A percentile compares a stretch with the other conserved stretches of the same genome.
Conservation (phyloP, 2,113 vertebrate species). For the Nansenia antarctica region DNA sequence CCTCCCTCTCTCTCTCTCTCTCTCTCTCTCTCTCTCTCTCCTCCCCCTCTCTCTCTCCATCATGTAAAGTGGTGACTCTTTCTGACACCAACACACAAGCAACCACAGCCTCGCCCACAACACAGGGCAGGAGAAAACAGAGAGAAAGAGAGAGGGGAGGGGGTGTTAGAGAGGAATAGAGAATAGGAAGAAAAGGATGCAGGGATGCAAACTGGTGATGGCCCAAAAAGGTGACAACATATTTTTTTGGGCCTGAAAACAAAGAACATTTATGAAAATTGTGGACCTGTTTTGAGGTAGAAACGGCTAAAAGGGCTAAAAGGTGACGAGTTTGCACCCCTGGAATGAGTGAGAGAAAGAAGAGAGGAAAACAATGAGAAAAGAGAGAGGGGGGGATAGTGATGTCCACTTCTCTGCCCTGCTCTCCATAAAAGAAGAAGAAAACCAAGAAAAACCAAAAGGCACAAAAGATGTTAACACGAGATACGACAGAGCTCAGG, state of each 20-base stretch:
- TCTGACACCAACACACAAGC: no score
- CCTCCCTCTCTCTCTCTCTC: no score
- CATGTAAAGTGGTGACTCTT: no score
- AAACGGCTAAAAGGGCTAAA: background rate
- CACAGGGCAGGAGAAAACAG: slow-evolving; percentile 26
- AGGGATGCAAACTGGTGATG: no score
- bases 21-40: no score
- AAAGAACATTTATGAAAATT: no score
- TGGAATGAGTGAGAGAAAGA: background rate
- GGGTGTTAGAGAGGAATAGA: slow-evolving; percentile 29
- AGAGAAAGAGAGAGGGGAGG: slow-evolving; percentile 6
- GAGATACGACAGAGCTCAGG: slow-evolving; percentile 39
- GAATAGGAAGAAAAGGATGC: background rate
- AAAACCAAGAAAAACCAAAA: slow-evolving; percentile 19
- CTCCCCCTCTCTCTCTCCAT: no score
- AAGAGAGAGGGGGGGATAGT: background rate
- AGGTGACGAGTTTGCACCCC: no score
- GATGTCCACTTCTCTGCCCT: background rate
- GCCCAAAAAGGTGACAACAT: no score
- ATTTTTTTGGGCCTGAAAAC: no score
- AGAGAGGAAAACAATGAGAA: background rate
- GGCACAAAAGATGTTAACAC: background rate
- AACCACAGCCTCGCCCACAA: slow-evolving; percentile 50
- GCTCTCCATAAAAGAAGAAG: background rate
- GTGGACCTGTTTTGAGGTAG: background rate